A percentile compares a stretch with the other conserved stretches of the same genome.
phyloP scores from a whole-genome alignment of 2,888 invertebrate species.

The Imbricaverruca yamaguchii region DNA sequence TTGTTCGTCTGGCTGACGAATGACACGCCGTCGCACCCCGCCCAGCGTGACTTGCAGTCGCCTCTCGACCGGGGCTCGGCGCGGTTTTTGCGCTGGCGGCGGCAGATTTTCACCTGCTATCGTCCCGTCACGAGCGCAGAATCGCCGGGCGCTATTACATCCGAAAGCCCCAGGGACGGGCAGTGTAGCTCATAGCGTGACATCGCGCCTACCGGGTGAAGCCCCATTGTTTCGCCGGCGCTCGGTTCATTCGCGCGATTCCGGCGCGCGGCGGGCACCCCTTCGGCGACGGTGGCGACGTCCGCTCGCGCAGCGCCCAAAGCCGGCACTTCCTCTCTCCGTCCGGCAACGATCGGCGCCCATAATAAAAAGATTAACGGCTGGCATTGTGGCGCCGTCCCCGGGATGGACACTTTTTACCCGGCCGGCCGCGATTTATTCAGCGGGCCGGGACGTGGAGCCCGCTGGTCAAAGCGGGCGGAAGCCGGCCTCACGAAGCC shows the following conservation, averaged over 20 bases:
- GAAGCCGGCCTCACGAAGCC: background rate
- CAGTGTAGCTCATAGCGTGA: background rate
- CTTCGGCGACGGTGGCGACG: background rate
- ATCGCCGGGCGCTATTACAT: too few species aligned
- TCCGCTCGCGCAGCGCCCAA: background rate
- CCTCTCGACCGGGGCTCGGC: background rate
- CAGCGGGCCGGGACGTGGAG: background rate
- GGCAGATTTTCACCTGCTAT: background rate
- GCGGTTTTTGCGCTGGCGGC: background rate
- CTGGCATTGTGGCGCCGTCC: background rate
- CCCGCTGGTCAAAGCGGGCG: background rate
- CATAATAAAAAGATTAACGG: slow-evolving; percentile 16
- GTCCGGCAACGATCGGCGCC: slow-evolving; percentile 1
- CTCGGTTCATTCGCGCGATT: background rate
- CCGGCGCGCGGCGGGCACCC: background rate
- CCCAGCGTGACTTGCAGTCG: slow-evolving; percentile 4
- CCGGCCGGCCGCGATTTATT: slow-evolving; percentile 6
- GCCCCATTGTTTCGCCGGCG: background rate
- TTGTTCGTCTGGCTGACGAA: background rate
- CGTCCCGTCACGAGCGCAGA: too few species aligned
- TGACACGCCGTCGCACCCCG: background rate
- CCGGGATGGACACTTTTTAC: slow-evolving; percentile 12
- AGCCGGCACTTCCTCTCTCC: slow-evolving; percentile 18
- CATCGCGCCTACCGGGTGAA: background rate
- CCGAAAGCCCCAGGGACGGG: too few species aligned